Evolutionary conservation across 2,888 invertebrate species (phyloP).

Genomic region (Stenolophus ochropezus): DNA sequence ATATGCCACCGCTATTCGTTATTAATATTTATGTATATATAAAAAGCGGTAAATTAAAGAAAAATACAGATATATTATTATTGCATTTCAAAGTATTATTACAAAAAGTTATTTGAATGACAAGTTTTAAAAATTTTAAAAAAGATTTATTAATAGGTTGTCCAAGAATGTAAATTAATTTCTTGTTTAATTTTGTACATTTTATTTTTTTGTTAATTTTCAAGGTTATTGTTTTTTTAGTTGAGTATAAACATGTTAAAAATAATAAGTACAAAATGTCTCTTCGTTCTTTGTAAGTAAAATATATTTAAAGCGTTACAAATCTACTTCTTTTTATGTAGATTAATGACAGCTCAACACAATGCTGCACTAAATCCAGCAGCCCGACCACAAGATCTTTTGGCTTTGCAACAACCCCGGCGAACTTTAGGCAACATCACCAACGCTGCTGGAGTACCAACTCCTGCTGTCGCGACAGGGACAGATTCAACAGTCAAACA

Average conservation of each 20-base stretch:
- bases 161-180: background rate
- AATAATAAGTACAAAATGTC: too few relatives aligned
- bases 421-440: constrained; percentile 70
- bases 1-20: too few relatives aligned
- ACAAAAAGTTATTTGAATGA: too few relatives aligned
- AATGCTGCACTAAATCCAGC: constrained; percentile 77
- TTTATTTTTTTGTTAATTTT: too few relatives aligned
- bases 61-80: too few relatives aligned
- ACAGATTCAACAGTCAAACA: constrained; percentile 64
- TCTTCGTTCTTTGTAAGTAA: background rate
- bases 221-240: background rate
- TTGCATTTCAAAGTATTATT: too few relatives aligned
- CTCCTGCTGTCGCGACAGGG: constrained; percentile 73
- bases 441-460: constrained; percentile 71
- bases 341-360: constrained; percentile 91
- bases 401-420: constrained; percentile 75
- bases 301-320: background rate
- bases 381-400: constrained; percentile 74
- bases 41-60: too few relatives aligned
- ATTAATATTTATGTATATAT: too few relatives aligned
- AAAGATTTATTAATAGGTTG: background rate
- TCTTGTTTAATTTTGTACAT: background rate
- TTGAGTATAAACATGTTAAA: background rate
- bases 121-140: too few relatives aligned
- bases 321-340: background rate